Evolutionary conservation across 2,113 vertebrate species (phyloP).

Genomic region (Vireo altiloquus): DNA sequence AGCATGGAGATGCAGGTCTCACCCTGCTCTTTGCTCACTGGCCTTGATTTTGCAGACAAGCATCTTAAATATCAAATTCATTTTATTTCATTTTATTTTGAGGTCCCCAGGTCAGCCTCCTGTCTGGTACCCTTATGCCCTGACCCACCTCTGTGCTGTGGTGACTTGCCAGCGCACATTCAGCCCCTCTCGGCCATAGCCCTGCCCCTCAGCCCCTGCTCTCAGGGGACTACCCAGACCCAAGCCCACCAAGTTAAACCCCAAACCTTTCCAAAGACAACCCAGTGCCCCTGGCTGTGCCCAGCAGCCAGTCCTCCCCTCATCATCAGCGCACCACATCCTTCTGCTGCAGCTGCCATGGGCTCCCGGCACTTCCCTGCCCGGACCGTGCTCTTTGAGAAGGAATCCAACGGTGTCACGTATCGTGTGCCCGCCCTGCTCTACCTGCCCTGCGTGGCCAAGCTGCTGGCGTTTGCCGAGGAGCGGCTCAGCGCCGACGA

Average conservation of each 20-base stretch:
- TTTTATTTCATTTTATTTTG: not conserved
- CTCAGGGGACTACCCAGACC: accelerated
- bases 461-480: slow-evolving; percentile 91
- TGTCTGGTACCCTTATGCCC: accelerated
- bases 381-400: slow-evolving; percentile 85
- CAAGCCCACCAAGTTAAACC: not conserved
- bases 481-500: slow-evolving; percentile 85
- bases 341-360: slow-evolving; percentile 67
- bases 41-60: not conserved
- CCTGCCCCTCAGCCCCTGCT: not conserved
- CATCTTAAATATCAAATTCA: not conserved
- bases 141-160: accelerated
- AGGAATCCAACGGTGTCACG: slow-evolving; percentile 83
- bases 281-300: accelerated
- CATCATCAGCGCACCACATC: accelerated
- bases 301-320: accelerated
- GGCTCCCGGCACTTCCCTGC: slow-evolving; percentile 77
- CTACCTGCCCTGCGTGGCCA: slow-evolving; percentile 71
- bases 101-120: not conserved
- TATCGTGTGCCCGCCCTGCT: slow-evolving; percentile 90
- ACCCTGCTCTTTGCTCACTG: not conserved
- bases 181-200: not conserved
- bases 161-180: accelerated
- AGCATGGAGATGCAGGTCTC: not conserved
- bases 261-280: not conserved